phyloP scores from a whole-genome alignment of 2,888 invertebrate genomes.

The Endotricha flammealis region DNA sequence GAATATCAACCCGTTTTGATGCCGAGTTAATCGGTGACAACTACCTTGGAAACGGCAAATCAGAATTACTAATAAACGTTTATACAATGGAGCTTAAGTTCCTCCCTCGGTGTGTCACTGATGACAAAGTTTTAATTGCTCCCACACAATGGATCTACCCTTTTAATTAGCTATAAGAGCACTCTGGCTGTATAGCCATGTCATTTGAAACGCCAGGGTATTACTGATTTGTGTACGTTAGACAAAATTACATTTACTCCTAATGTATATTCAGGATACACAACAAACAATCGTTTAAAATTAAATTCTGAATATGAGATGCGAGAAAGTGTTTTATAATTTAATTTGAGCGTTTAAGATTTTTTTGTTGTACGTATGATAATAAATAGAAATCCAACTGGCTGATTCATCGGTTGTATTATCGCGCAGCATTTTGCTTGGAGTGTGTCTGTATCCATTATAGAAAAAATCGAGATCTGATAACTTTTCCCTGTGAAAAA shows the following conservation, averaged over 20 bases:
- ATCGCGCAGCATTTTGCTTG: too few species aligned
- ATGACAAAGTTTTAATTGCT: conserved; percentile 16
- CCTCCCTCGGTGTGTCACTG: conserved; percentile 1
- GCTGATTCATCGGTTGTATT: too few species aligned
- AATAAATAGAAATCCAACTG: too few species aligned
- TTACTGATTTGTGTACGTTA: background rate
- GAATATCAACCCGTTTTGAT: too few species aligned
- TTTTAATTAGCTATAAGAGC: background rate
- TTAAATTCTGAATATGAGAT: too few species aligned
- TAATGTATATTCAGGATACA: background rate
- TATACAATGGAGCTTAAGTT: conserved; percentile 8
- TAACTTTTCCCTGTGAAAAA: too few species aligned
- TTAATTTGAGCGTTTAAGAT: too few species aligned
- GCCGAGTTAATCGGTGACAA: too few species aligned
- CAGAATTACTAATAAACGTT: conserved; percentile 5
- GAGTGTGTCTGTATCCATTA: too few species aligned
- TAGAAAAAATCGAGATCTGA: too few species aligned
- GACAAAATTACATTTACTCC: background rate
- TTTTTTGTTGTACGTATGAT: too few species aligned
- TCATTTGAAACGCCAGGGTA: background rate
- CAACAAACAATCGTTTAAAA: background rate
- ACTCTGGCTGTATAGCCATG: background rate
- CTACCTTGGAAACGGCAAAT: background rate
- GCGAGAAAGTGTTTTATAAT: too few species aligned
- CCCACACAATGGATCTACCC: conserved; percentile 6